Base-by-base conservation (phyloP, 1,140 invertebrate species). In the Drosophila ironensis region DNA sequence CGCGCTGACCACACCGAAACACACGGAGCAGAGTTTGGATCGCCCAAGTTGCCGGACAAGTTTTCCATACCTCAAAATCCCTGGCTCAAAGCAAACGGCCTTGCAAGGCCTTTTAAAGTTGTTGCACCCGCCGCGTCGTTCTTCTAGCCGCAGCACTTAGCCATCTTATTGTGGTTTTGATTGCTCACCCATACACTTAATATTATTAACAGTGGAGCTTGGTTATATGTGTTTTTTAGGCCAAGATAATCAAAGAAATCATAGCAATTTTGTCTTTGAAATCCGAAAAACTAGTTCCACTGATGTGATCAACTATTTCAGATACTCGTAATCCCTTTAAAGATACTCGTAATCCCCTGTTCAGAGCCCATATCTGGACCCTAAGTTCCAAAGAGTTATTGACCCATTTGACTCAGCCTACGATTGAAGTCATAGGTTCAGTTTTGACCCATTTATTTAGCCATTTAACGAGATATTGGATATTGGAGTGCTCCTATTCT, bases 91-190 rank as follows among this genome's bases (percentile, higher is more conserved):
- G 37, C 51, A 25, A 72, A 84, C 80, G 80, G 81, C 80, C 80
- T 84, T 84, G 80, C 80, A 84, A 84, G 80, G 80, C 80, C 78
- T 86, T 84, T 84, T 84, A 84, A 84, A 84, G 78, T 84, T 82
- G 77, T 84, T 82, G 78, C 78, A 82, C 72, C 68, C 71, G 71
- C 67, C 30, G 25, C 25, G n/a, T n/a, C 22, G 27, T 52, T 72
- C 30, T 72, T 70, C 12, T 37, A 16, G 30, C n/a, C n/a, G n/a
- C 30, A 6, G 33, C 14, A 8, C 14, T 14, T 27, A 30, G 45
- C 57, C 48, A 33, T 33, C 42, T 70, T 47, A 66, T 61, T 64
- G 52, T 41, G 38, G 46, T 51, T 60, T 60, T 72, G 40, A 72
- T 73, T 72, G 72, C 56, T 74, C 70, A 80, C 51, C 60, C 35